These are phyloP conservation scores for Eristalis tenax DNA, from an alignment of 2,888 invertebrate genomes.

Conservation along the genomic window DNA sequence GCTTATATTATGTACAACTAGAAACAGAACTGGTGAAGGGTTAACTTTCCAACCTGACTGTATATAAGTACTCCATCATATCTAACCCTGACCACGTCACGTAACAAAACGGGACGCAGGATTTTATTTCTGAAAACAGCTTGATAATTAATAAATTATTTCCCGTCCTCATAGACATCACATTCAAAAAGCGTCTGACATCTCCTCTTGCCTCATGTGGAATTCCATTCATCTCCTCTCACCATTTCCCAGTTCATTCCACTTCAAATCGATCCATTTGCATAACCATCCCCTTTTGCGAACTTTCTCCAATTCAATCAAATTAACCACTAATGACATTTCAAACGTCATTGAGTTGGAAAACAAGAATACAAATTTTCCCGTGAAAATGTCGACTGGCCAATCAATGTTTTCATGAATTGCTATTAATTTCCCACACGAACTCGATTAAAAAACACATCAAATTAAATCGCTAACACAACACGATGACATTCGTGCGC, in stretches of 20 bases:
- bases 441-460: conserved; percentile 40
- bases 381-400: conserved; percentile 62
- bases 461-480: conserved; percentile 54
- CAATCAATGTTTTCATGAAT: conserved; percentile 68
- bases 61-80: too few relatives aligned
- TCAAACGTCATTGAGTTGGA: conserved; percentile 62
- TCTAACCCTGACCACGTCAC: too few relatives aligned
- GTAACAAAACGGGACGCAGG: too few relatives aligned
- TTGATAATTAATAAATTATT: too few relatives aligned
- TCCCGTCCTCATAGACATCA: too few relatives aligned
- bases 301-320: conserved; percentile 7
- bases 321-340: conserved; percentile 51
- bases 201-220: neutral
- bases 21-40: too few relatives aligned
- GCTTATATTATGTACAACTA: too few relatives aligned
- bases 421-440: conserved; percentile 34
- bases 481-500: conserved; percentile 85
- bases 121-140: too few relatives aligned
- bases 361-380: conserved; percentile 67
- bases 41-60: too few relatives aligned
- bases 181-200: neutral
- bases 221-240: conserved; percentile 4
- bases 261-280: conserved; percentile 44
- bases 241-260: conserved; percentile 32
- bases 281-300: neutral